Conservation (phyloP, 2,888 invertebrate genomes). For the Melanostoma mellinum region DNA sequence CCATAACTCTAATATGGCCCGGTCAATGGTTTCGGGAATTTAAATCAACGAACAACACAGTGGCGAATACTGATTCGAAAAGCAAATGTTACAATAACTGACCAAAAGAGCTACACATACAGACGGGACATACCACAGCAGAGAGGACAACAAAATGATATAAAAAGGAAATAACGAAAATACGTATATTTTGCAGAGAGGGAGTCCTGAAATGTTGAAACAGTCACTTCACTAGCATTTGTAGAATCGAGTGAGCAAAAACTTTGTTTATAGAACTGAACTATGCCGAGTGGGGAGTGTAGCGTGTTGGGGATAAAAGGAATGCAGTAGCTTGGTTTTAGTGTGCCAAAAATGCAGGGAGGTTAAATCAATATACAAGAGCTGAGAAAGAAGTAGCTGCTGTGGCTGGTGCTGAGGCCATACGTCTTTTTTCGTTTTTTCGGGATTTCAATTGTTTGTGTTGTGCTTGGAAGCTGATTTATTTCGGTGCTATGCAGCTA, state of each 20-base stretch:
- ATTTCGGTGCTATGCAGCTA: constrained; percentile 55
- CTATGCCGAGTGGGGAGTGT: constrained; percentile 26
- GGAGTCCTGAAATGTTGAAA: constrained; percentile 25
- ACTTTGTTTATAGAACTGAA: constrained; percentile 53
- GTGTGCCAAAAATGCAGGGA: constrained; percentile 52
- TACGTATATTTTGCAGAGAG: not conserved
- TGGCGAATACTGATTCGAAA: constrained; percentile 29
- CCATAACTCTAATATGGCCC: constrained; percentile 10
- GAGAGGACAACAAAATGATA: constrained; percentile 32
- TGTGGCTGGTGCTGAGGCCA: constrained; percentile 6
- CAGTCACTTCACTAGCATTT: constrained; percentile 31
- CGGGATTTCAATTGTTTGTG: constrained; percentile 28
- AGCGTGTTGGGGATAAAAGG: constrained; percentile 11
- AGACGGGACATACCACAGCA: constrained; percentile 1
- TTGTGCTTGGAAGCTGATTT: constrained; percentile 60
- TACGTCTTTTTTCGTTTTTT: not conserved
- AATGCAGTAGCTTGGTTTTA: constrained; percentile 12
- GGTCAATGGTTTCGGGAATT: constrained; percentile 57
- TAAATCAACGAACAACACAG: constrained; percentile 57
- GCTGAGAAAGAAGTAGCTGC: constrained; percentile 33
- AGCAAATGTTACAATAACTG: constrained; percentile 52
- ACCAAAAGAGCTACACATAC: constrained; percentile 41
- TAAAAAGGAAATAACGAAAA: constrained; percentile 31
- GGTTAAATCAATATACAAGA: constrained; percentile 47
- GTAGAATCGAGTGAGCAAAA: constrained; percentile 26